Conservation (phyloP, 2,888 invertebrate genomes). For the Temnothorax ravouxi region DNA sequence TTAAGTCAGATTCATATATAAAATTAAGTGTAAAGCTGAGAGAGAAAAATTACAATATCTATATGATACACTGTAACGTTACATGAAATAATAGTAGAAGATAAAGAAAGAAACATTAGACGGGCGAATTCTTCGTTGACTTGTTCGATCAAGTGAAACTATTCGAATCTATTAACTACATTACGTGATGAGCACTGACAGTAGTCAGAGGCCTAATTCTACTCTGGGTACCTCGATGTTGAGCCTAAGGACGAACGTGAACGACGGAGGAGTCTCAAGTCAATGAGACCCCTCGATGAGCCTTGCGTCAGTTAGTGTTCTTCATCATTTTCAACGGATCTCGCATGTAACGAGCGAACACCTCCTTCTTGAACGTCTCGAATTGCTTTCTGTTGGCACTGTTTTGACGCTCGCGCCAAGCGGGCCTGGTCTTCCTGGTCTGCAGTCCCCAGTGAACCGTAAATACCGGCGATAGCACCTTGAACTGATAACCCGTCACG, state of each 20-base stretch:
- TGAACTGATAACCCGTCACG: slow-evolving; percentile 95
- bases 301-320: slow-evolving; percentile 72
- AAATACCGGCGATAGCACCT: slow-evolving; percentile 95
- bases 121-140: slow-evolving; percentile 38
- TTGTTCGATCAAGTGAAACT: slow-evolving; percentile 26
- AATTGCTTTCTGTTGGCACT: slow-evolving; percentile 93
- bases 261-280: slow-evolving; percentile 58
- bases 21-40: not conserved
- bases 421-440: slow-evolving; percentile 91
- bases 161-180: slow-evolving; percentile 36
- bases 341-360: slow-evolving; percentile 92
- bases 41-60: not conserved
- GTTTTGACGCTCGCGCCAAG: slow-evolving; percentile 96
- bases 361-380: slow-evolving; percentile 93
- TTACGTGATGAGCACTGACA: slow-evolving; percentile 27
- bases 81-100: not conserved
- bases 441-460: slow-evolving; percentile 97
- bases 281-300: slow-evolving; percentile 58
- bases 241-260: slow-evolving; percentile 45
- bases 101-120: not conserved
- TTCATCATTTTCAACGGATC: slow-evolving; percentile 89
- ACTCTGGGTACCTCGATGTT: slow-evolving; percentile 15
- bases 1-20: not conserved
- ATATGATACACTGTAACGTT: not conserved
- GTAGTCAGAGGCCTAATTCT: slow-evolving; percentile 45